Percentiles rank a stretch among this genome's conserved stretches.
phyloP scores from a whole-genome alignment of 2,113 vertebrate species.

The Poeciliopsis prolifica region DNA sequence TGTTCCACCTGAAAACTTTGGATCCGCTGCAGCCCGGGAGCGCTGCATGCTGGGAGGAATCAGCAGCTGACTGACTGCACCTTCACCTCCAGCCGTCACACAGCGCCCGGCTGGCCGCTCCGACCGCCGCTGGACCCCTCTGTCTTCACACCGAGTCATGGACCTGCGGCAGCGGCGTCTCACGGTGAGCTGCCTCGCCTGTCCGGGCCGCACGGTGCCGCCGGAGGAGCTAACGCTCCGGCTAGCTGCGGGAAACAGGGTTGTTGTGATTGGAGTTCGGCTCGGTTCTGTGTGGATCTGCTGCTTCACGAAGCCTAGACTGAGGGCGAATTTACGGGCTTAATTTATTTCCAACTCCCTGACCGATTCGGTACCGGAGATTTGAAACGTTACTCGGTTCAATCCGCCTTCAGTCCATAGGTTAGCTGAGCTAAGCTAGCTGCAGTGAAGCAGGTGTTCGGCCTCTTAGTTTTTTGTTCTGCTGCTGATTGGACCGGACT shows the following conservation, averaged over 20 bases:
- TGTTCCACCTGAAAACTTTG: constrained; percentile 37
- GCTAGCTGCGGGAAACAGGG: constrained; percentile 28
- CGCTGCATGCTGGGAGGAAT: constrained; percentile 75
- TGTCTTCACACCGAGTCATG: constrained; percentile 57
- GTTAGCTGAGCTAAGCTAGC: constrained; percentile 42
- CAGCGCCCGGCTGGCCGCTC: background rate
- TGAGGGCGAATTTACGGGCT: fast-evolving
- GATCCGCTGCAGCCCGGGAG: constrained; percentile 1
- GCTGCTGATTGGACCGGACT: background rate
- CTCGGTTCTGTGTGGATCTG: background rate
- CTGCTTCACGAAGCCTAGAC: background rate
- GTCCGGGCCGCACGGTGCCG: constrained; percentile 13
- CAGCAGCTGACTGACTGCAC: constrained; percentile 59
- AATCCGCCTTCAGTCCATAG: background rate
- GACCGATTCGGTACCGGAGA: background rate
- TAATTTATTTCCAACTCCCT: fast-evolving
- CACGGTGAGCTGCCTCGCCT: constrained; percentile 60
- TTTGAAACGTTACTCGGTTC: background rate
- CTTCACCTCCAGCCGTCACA: constrained; percentile 34
- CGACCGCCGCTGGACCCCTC: background rate
- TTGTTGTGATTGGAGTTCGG: constrained; percentile 52
- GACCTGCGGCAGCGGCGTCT: constrained; percentile 17
- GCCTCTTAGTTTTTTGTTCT: constrained; percentile 18
- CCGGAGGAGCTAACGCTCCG: constrained; percentile 28
- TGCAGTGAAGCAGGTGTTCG: constrained; percentile 12